A percentile compares a stretch with the other conserved stretches of the same genome.
phyloP scores from a whole-genome alignment of 2,888 invertebrate species.

The Dyspetes luteomarginatus region DNA sequence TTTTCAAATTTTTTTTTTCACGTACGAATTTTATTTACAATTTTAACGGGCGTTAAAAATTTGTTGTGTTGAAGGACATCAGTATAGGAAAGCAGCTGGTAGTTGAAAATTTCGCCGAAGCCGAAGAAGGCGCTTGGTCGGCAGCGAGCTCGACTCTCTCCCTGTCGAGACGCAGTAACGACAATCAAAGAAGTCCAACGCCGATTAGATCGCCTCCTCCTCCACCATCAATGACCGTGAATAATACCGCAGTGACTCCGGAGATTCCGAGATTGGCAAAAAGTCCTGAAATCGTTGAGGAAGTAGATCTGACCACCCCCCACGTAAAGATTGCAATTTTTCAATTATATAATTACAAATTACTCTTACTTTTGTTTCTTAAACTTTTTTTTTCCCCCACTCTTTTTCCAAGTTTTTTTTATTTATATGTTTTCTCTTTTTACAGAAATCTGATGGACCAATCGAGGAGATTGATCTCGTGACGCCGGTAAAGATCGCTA shows the following conservation, averaged over 20 bases:
- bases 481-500: constrained; percentile 68
- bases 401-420: too few species aligned
- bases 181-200: constrained; percentile 72
- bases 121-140: constrained; percentile 75
- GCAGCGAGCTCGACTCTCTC: constrained; percentile 73
- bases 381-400: not conserved
- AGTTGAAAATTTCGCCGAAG: constrained; percentile 85
- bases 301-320: constrained; percentile 72
- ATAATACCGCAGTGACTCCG: constrained; percentile 6
- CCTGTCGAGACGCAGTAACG: constrained; percentile 73
- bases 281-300: constrained; percentile 56
- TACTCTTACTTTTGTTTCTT: not conserved
- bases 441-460: constrained; percentile 13
- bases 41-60: not conserved
- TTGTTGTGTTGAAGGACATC: constrained; percentile 82
- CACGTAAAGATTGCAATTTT: constrained; percentile 50
- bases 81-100: constrained; percentile 87
- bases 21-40: not conserved
- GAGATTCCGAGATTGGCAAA: not conserved
- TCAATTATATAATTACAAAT: not conserved
- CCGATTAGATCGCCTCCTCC: constrained; percentile 76
- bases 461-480: constrained; percentile 72
- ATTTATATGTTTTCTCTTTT: not conserved
- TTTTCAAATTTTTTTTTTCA: constrained; percentile 2
- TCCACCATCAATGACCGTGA: not conserved